Evolutionary conservation across 2,113 vertebrate genomes (phyloP), one percentile per base, ranked within the genome.

Genomic region (Zapornia atra): DNA sequence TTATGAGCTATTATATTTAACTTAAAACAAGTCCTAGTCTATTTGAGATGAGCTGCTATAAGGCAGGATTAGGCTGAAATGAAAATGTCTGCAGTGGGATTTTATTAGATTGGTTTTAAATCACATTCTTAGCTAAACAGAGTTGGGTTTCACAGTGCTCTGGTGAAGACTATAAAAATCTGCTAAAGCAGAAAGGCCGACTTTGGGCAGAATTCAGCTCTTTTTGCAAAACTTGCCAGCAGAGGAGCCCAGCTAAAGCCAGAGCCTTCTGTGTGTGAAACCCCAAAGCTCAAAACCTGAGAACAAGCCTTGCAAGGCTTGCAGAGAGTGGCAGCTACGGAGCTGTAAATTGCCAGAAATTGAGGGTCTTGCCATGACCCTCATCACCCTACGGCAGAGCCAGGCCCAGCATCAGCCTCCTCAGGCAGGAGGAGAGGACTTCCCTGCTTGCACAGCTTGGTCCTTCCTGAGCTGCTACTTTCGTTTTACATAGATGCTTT

Each of bases 31-130:
- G 51, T 81, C 71, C 68, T 73, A 79, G 93, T 77, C 82, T 88
- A 51, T 88, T 92, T 81, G 72, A 88, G 88, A 93, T 86, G 72
- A 96, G 53, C 51, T 0, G 0, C 72, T 93, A 6, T 40, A 89
- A 82, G 12, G 70, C 38, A 82, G 69, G 89, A 96, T 96, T 90
- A 96, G 77, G 53, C 76, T 68, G 76, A 96, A 96, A 96, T 93
- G 70, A 92, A 96, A 92, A 88, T 16, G 71, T 86, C 94, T 93
- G 82, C 92, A 83, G 75, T 3, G 12, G 81, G 90, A 88, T 96
- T 96, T 90, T 44, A 92, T 29, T 81, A 92, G 94, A 92, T 92
- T 90, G 86, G 51, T 93, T 97, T 93, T 75, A 95, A 95, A 90
- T 92, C 86, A 68, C 68, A 70, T 83, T 83, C 75, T 75, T 56